A percentile compares a stretch with the other conserved stretches of the same genome.
phyloP scores from a whole-genome alignment of 2,888 invertebrate genomes.

The Endomychus coccineus region DNA sequence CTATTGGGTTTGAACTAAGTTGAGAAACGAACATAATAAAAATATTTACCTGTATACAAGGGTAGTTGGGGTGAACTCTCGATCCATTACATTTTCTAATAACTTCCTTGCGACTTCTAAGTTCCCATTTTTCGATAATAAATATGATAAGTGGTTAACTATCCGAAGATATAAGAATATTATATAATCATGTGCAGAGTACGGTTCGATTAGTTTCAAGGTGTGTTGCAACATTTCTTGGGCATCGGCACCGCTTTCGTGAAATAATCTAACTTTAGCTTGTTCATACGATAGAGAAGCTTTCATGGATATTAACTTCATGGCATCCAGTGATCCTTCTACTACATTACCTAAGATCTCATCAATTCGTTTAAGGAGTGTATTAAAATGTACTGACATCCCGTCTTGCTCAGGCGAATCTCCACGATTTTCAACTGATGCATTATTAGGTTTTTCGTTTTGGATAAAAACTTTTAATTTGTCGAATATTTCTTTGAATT shows the following conservation, averaged over 20 bases:
- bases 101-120: conserved; percentile 45
- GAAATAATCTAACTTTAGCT: conserved; percentile 34
- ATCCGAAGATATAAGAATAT: conserved; percentile 50
- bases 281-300: conserved; percentile 38
- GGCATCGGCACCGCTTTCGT: conserved; percentile 28
- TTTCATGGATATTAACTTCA: conserved; percentile 36
- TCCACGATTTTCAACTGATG: too few species aligned
- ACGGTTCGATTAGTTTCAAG: conserved; percentile 29
- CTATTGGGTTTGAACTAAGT: too few species aligned
- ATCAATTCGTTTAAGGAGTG: conserved; percentile 19
- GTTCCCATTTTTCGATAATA: conserved; percentile 49
- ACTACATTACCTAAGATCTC: conserved; percentile 14
- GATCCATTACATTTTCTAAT: conserved; percentile 45
- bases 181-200: conserved; percentile 30
- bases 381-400: conserved; percentile 10
- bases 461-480: conserved; percentile 15
- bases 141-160: conserved; percentile 52
- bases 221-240: conserved; percentile 31
- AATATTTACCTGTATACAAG: conserved; percentile 30
- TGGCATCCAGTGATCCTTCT: conserved; percentile 22
- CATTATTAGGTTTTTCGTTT: conserved; percentile 15
- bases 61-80: conserved; percentile 25
- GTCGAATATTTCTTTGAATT: conserved; percentile 20
- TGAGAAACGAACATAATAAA: neutral
- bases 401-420: neutral